Base-by-base conservation (phyloP, 2,888 invertebrate species). In the Mycogona germanica region DNA sequence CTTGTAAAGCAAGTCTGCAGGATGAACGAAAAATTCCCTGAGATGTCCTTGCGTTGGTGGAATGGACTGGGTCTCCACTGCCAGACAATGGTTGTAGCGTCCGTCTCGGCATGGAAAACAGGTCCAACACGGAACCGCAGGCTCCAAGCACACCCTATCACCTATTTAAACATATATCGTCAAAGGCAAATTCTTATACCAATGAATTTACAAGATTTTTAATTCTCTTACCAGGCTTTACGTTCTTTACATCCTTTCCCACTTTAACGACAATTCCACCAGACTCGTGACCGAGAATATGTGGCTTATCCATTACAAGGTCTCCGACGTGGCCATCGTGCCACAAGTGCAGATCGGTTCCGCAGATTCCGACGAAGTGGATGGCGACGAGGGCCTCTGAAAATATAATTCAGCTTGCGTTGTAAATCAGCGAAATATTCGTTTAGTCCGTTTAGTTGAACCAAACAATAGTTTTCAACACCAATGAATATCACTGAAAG, bases 1-100 rank as follows among this genome's bases (percentile, higher is more conserved):
- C 73, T 73, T 74, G 68, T 66, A 73, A 59, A 73, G 73, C 62
- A 73, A 73, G 56, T 72, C 71, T 26, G 73, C 73, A 55, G 69
- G 68, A 62, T 74, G 73, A 2, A 65, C 65, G 55, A 70, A 71
- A 58, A 63, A 73, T 55, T 71, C 62, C 21, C 70, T 65, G n/a
- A 76, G 64, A 51, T 71, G 71, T 45, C 75, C 75, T 62, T 75
- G 61, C 40, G 65, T 56, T 2, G 75, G 75, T 1, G 75, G 75
- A 9, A 74, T 74, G 28, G 74, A 74, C 63, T 71, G 70, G 61
- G 67, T 67, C 52, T 60, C 53, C 17, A 70, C 62, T 37, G 73
- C 70, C 1, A 66, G 66, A 61, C 75, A 75, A 26, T 75, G 66
- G 60, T 75, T 75, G 64, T 75, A 76, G 7, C 67, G 63, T 2